phyloP scores from a whole-genome alignment of 2,113 vertebrate genomes.

The Solenodon paradoxus region DNA sequence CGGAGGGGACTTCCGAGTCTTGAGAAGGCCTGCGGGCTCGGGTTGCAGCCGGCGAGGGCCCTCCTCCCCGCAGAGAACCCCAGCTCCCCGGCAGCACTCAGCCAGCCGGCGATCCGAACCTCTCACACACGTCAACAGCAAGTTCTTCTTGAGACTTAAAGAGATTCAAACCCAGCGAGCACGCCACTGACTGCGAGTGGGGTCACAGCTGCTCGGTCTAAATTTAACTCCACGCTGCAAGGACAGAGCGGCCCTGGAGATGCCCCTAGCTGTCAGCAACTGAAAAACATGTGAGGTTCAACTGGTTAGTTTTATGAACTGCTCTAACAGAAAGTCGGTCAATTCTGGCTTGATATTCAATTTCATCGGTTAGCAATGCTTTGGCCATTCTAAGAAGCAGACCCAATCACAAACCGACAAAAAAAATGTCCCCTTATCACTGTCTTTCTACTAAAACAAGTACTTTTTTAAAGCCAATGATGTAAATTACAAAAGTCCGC shows the following conservation, averaged over 20 bases:
- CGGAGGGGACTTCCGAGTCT: too few species aligned
- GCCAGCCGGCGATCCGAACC: too few species aligned
- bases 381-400: not conserved
- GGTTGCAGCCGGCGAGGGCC: too few species aligned
- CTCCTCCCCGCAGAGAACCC: too few species aligned
- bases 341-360: slow-evolving; percentile 1
- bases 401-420: not conserved
- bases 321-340: too few species aligned
- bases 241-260: not conserved
- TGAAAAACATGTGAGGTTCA: too few species aligned
- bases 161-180: slow-evolving; percentile 14
- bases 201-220: slow-evolving; percentile 33
- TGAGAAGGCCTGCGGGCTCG: too few species aligned
- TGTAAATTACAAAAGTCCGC: too few species aligned
- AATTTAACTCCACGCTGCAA: slow-evolving; percentile 45
- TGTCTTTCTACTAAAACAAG: not conserved
- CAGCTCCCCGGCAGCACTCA: too few species aligned
- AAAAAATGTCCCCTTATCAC: too few species aligned
- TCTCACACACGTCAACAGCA: not conserved
- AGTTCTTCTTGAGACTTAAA: slow-evolving; percentile 33
- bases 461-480: too few species aligned
- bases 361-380: not conserved
- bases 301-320: too few species aligned
- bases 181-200: not conserved
- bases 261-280: not conserved